These are phyloP conservation scores for Pyxicephalus adspersus DNA, from an alignment of 2,113 vertebrate species.

Conservation along the genomic window DNA sequence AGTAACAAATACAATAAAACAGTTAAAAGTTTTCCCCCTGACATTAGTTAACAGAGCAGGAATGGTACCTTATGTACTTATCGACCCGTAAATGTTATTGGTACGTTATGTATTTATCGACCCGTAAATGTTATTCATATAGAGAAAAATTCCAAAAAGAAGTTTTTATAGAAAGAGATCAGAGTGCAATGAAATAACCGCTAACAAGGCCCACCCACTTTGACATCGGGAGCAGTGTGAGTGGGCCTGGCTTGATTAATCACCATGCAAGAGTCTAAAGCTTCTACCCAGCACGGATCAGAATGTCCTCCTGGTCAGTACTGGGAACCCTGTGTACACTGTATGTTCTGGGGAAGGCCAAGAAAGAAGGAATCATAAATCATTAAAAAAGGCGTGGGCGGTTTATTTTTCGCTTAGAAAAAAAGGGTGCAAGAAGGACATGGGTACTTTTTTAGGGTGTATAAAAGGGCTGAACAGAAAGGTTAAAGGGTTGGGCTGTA, in stretches of 20 bases:
- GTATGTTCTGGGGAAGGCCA: constrained; percentile 48
- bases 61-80: too few relatives aligned
- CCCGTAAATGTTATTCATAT: too few relatives aligned
- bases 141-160: background rate
- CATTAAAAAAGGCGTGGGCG: constrained; percentile 43
- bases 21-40: too few relatives aligned
- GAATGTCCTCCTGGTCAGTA: constrained; percentile 6
- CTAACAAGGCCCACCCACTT: constrained; percentile 33
- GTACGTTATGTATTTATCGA: too few relatives aligned
- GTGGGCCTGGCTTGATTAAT: constrained; percentile 42
- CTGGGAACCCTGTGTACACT: constrained; percentile 42
- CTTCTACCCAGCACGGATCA: constrained; percentile 48
- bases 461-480: constrained; percentile 33
- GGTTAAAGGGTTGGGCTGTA: constrained; percentile 48
- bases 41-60: too few relatives aligned
- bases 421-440: constrained; percentile 46
- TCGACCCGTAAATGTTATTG: too few relatives aligned
- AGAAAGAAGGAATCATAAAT: constrained; percentile 48
- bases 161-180: background rate
- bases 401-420: constrained; percentile 43
- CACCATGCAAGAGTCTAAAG: constrained; percentile 39
- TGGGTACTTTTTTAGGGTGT: constrained; percentile 40
- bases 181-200: background rate
- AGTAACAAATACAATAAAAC: too few relatives aligned
- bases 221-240: constrained; percentile 37